Conservation (phyloP, 2,888 invertebrate genomes). For the Agonopterix heracliana region DNA sequence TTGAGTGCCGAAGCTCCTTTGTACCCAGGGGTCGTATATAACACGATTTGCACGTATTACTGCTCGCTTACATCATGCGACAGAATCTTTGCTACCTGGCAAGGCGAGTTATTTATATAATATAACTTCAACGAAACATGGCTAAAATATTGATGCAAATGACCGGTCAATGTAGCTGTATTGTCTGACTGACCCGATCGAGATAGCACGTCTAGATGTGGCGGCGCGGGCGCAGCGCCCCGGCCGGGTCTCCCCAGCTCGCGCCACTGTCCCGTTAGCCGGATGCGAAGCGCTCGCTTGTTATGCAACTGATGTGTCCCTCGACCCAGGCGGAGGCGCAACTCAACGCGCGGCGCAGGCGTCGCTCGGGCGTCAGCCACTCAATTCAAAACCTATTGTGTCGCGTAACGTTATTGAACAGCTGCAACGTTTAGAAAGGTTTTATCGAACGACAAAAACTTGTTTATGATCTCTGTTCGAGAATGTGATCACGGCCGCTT, state of each 20-base stretch:
- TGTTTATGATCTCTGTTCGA: not conserved
- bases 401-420: constrained; percentile 18
- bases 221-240: constrained; percentile 4
- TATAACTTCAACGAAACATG: no score
- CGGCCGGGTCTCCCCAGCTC: constrained; percentile 7
- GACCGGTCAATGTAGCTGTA: constrained; percentile 36
- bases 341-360: constrained; percentile 14
- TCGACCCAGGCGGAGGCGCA: constrained; percentile 22
- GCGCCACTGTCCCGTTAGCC: constrained; percentile 52
- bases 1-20: no score
- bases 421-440: constrained; percentile 19
- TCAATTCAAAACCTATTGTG: constrained; percentile 20
- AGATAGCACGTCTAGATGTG: constrained; percentile 16
- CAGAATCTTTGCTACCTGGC: no score
- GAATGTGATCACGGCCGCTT: not conserved
- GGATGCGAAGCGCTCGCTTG: constrained; percentile 57
- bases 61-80: no score
- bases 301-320: constrained; percentile 65
- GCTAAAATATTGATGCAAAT: constrained; percentile 32
- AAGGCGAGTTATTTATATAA: no score
- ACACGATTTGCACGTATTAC: no score
- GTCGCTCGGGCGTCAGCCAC: constrained; percentile 1
- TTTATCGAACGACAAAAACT: constrained; percentile 14
- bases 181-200: constrained; percentile 27
- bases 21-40: no score